phyloP scores from a whole-genome alignment of 2,797 vertebrate genomes.

The Hapalemur alaotrensis region DNA sequence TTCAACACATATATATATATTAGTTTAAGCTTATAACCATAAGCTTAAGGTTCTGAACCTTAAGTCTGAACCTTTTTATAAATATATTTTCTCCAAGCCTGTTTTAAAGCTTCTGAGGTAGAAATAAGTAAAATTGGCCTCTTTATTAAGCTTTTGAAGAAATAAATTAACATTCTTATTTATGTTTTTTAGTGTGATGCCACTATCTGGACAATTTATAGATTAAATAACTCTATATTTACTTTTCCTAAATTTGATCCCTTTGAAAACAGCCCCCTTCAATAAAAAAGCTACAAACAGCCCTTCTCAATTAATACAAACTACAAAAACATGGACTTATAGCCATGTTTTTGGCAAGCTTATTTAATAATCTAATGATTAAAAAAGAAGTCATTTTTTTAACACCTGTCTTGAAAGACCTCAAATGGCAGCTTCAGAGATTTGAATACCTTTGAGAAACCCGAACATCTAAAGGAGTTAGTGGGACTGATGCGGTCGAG shows the following conservation, averaged over 20 bases:
- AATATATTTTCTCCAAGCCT: neutral
- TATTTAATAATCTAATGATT: conserved; percentile 51
- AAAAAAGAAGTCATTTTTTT: conserved; percentile 48
- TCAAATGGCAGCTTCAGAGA: conserved; percentile 13
- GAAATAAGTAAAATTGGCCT: neutral
- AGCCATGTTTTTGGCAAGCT: conserved; percentile 6
- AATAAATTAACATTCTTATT: neutral
- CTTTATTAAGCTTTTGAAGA: neutral
- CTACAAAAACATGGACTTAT: neutral
- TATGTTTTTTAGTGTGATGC: neutral
- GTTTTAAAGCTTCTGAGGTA: conserved; percentile 16
- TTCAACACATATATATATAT: neutral
- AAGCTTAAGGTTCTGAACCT: neutral
- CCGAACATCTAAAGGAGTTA: neutral
- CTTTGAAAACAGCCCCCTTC: neutral
- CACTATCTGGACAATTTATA: neutral
- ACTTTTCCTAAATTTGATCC: neutral
- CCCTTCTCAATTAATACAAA: neutral
- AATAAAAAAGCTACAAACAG: neutral
- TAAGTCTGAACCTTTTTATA: neutral
- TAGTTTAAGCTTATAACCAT: neutral
- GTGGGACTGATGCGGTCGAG: neutral
- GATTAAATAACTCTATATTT: neutral
- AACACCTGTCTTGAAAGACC: conserved; percentile 55
- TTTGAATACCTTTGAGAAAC: conserved; percentile 47